Conservation (phyloP, 23 tunicate genomes). For the Phallusia fumigata region DNA sequence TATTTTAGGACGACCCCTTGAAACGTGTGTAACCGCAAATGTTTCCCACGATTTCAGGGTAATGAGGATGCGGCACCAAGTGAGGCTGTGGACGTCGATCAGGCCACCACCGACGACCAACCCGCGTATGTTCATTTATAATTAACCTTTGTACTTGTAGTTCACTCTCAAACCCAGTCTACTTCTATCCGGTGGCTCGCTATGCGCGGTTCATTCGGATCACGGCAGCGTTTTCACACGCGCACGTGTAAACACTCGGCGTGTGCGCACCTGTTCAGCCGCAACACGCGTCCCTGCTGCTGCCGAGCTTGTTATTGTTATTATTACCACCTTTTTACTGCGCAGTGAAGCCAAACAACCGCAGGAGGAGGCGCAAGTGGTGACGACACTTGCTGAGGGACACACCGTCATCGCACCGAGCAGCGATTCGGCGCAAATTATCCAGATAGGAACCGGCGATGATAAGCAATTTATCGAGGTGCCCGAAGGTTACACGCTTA, state of each 20-base stretch:
- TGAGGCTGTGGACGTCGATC: slow-evolving; percentile 5
- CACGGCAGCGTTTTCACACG: background rate
- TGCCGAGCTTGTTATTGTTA: background rate
- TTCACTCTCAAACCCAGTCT: background rate
- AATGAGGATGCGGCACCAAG: background rate
- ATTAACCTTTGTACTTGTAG: background rate
- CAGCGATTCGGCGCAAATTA: slow-evolving; percentile 77
- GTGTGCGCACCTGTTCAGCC: slow-evolving; percentile 7
- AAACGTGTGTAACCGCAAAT: background rate
- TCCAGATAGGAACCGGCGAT: slow-evolving; percentile 95
- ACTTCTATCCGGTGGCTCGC: background rate
- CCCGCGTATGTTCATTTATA: background rate
- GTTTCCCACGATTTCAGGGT: background rate
- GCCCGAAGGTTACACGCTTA: slow-evolving; percentile 93
- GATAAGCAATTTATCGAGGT: slow-evolving; percentile 95
- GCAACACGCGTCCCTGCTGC: background rate
- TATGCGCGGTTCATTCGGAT: background rate
- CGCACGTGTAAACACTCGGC: background rate
- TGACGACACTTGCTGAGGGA: slow-evolving; percentile 14
- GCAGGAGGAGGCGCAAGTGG: slow-evolving; percentile 4
- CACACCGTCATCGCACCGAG: slow-evolving; percentile 43
- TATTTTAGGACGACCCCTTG: background rate
- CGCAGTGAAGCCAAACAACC: background rate
- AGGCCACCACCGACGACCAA: slow-evolving; percentile 22
- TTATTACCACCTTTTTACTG: background rate